Base-by-base conservation (phyloP, 2,113 vertebrate species). In the Dendrocopos noguchii region DNA sequence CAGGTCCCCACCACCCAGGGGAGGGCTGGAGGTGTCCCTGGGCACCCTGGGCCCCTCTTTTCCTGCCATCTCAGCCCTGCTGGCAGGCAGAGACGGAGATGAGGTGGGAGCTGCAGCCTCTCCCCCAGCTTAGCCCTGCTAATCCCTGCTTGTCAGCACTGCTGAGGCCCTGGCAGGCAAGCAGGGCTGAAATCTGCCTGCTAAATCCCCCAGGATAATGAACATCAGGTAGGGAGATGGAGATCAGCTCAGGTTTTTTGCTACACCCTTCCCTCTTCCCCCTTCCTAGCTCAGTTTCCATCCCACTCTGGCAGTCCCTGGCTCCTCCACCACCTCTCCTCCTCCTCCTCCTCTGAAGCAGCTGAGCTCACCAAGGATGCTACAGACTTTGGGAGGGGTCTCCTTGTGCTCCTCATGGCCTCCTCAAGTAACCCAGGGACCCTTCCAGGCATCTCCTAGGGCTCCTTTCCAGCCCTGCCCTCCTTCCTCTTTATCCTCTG, bases 401-500 rank as follows among this genome's bases (percentile, higher is more conserved):
- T 27, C 71, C 53, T 5, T 3, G 61, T 21, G 56, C 42, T 46
- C 34, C 8, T 24, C 4, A 2, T 22, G 7, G 21, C 46, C 24
- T 67, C 33, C 27, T 11, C 1, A 1, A 0, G 0, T n/a, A 0
- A 47, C 0, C 0, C 50, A 33, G 12, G 21, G 42, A 18, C n/a
- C 8, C 39, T 82, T 44, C 47, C 44, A 14, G 5, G 7, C 77
- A 17, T 8, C 46, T 9, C 65, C 2, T 0, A 34, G 53, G 53
- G 61, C 63, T 74, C 66, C 61, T 22, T 11, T 50, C 47, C 47
- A 21, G 47, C 47, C 47, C 47, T 21, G 20, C 47, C 20, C 36
- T 36, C 46, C 46, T 18, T 20, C 18, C 46, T 18, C 46, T 47
- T 56, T 15, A 33, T 28, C 61, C 15, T 64, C 34, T 21, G 52